phyloP scores from a whole-genome alignment of 2,113 vertebrate genomes.

The Poecilia latipinna region DNA sequence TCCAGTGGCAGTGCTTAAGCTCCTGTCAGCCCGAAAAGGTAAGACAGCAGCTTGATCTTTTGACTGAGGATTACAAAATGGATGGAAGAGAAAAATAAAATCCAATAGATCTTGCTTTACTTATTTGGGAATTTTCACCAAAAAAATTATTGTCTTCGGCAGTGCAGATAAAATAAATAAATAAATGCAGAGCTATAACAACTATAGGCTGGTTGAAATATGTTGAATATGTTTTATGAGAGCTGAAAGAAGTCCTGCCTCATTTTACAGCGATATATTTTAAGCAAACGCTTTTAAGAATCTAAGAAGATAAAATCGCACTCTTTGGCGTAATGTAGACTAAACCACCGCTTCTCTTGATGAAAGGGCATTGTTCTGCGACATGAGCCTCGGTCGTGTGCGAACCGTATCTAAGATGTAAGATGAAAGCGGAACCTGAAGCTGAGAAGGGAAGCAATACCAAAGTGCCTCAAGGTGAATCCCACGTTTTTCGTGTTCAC shows the following conservation, averaged over 20 bases:
- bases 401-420: not conserved
- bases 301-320: not conserved
- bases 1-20: constrained; percentile 59
- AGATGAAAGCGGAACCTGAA: not conserved
- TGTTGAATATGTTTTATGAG: not conserved
- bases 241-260: not conserved
- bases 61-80: constrained; percentile 61
- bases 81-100: constrained; percentile 24
- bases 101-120: constrained; percentile 8
- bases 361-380: not conserved
- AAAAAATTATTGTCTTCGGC: constrained; percentile 10
- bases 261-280: not conserved
- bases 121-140: constrained; percentile 24
- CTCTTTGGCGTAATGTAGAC: not conserved
- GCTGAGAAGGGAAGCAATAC: not conserved
- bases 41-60: constrained; percentile 68
- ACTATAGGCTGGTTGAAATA: not conserved
- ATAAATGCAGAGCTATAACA: not conserved
- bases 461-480: not conserved
- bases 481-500: not conserved
- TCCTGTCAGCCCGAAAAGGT: constrained; percentile 54
- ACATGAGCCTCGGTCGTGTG: not conserved
- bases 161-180: constrained; percentile 12
- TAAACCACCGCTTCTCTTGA: not conserved
- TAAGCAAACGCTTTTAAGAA: not conserved